phyloP scores from a whole-genome alignment of 2,113 vertebrate genomes.

The Orientallactaga bullata region DNA sequence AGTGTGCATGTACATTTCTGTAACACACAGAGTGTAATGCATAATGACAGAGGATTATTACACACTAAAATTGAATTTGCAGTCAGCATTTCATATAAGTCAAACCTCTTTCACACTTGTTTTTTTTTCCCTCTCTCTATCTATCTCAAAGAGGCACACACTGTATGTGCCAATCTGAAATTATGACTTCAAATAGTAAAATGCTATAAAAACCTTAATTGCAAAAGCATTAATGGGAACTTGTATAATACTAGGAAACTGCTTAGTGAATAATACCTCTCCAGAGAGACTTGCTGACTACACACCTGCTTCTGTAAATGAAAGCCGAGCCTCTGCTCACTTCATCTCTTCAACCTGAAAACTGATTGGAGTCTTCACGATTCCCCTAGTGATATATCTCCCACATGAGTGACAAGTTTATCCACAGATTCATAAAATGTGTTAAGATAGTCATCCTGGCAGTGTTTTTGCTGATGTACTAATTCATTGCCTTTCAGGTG shows the following conservation, averaged over 20 bases:
- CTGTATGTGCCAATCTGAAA: slow-evolving; percentile 79
- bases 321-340: slow-evolving; percentile 68
- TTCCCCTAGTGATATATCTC: slow-evolving; percentile 66
- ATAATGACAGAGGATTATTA: neutral
- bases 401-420: slow-evolving; percentile 80
- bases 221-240: slow-evolving; percentile 74
- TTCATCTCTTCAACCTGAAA: slow-evolving; percentile 73
- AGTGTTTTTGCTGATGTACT: slow-evolving; percentile 86
- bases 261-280: slow-evolving; percentile 75
- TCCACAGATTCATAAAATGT: slow-evolving; percentile 82
- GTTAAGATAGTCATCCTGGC: slow-evolving; percentile 74
- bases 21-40: neutral
- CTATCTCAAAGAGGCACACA: neutral
- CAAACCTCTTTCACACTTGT: slow-evolving; percentile 25
- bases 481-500: slow-evolving; percentile 84
- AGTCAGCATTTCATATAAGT: slow-evolving; percentile 66
- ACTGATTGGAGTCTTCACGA: slow-evolving; percentile 63
- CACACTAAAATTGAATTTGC: slow-evolving; percentile 27
- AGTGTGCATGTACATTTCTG: neutral
- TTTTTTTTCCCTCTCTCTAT: neutral
- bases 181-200: slow-evolving; percentile 83
- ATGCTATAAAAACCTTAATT: slow-evolving; percentile 82
- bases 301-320: slow-evolving; percentile 82
- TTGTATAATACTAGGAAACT: slow-evolving; percentile 63
- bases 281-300: slow-evolving; percentile 82